Conservation (phyloP, 1,140 invertebrate species). For the Zaprionus vittiger region DNA sequence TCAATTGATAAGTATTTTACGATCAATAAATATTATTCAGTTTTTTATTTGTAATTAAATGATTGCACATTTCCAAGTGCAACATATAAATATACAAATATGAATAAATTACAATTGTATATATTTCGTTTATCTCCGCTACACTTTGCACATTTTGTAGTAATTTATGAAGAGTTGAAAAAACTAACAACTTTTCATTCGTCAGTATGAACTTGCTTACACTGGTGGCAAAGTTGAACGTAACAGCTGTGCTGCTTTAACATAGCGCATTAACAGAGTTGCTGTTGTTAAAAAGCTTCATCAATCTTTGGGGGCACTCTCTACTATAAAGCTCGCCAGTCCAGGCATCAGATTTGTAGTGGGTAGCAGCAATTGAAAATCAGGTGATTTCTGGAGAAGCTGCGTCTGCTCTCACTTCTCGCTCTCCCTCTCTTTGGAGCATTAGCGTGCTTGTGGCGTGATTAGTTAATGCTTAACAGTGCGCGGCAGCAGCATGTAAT, state of each 20-base stretch:
- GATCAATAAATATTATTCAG: not conserved
- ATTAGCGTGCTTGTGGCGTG: slow-evolving; percentile 48
- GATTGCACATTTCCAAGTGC: slow-evolving; percentile 3
- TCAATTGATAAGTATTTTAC: not conserved
- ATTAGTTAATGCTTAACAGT: slow-evolving; percentile 38
- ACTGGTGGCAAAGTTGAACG: slow-evolving; percentile 3
- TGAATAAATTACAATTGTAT: not conserved
- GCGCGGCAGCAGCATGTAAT: slow-evolving; percentile 38
- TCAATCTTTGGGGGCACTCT: slow-evolving; percentile 7
- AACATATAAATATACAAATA: not conserved
- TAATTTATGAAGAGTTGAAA: not conserved
- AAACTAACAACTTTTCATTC: not conserved
- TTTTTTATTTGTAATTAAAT: not conserved
- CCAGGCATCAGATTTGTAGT: slow-evolving; percentile 35
- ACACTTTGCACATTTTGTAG: not conserved
- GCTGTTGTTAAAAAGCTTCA: slow-evolving; percentile 23
- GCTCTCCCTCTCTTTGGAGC: slow-evolving; percentile 7
- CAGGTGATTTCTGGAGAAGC: slow-evolving; percentile 77
- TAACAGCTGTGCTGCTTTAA: not conserved
- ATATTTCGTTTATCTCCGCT: not conserved
- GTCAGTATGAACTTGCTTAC: not conserved
- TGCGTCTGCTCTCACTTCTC: slow-evolving; percentile 35
- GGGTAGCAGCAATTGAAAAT: slow-evolving; percentile 74
- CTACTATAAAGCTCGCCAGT: slow-evolving; percentile 27
- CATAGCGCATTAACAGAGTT: slow-evolving; percentile 6